phyloP scores from a whole-genome alignment of 2,888 invertebrate genomes.

The Drosophila infuscata region DNA sequence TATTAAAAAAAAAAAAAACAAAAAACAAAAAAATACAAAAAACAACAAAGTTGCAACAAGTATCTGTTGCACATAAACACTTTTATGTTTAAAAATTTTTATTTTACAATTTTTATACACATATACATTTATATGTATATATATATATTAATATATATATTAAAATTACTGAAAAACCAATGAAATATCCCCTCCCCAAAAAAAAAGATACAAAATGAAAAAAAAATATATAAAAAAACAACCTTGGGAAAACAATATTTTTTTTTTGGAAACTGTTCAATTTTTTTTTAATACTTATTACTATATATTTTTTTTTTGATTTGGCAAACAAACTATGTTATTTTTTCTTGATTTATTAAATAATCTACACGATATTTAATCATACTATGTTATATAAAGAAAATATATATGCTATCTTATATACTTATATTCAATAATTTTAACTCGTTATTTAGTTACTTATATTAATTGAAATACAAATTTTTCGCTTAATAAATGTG shows the following conservation, averaged over 20 bases:
- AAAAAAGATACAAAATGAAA: constrained; percentile 39
- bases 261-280: constrained; percentile 40
- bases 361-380: constrained; percentile 28
- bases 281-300: neutral
- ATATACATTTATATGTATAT: constrained; percentile 32
- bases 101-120: constrained; percentile 55
- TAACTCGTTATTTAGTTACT: constrained; percentile 77
- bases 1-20: constrained; percentile 35
- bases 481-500: constrained; percentile 38
- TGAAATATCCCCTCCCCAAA: constrained; percentile 42
- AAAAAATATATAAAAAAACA: constrained; percentile 30
- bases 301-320: constrained; percentile 38
- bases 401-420: constrained; percentile 34
- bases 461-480: constrained; percentile 62
- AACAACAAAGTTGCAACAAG: constrained; percentile 10
- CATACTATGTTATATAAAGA: constrained; percentile 31
- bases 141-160: constrained; percentile 44
- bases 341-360: constrained; percentile 29
- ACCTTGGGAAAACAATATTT: constrained; percentile 27
- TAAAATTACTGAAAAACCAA: constrained; percentile 50
- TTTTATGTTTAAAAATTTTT: constrained; percentile 64
- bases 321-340: constrained; percentile 51
- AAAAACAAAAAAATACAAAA: constrained; percentile 6
- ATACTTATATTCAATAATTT: constrained; percentile 58
- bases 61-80: constrained; percentile 30